Evolutionary conservation across 2,888 invertebrate species (phyloP).

Genomic region (Spicauda simplicius): DNA sequence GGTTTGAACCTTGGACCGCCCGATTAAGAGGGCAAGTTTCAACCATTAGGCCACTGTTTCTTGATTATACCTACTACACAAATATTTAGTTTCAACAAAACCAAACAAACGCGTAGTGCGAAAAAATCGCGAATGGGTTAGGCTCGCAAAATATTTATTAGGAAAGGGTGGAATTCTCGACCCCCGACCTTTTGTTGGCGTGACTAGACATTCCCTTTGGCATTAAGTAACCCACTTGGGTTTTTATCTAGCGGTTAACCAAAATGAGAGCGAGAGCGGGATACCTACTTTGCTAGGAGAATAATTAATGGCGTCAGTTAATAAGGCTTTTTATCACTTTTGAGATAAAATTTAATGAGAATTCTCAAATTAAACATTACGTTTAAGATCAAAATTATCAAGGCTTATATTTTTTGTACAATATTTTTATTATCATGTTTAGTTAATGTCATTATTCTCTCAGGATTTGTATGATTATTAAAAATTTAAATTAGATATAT

Average conservation of each 20-base stretch:
- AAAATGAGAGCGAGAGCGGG: constrained; percentile 3
- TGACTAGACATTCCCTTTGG: constrained; percentile 11
- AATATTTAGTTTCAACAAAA: not conserved
- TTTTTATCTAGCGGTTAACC: constrained; percentile 17
- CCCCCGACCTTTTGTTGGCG: constrained; percentile 5
- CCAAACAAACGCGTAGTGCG: not conserved
- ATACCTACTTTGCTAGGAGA: constrained; percentile 7
- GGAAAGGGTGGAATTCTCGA: constrained; percentile 10
- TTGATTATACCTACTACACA: no score
- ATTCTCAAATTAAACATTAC: not conserved
- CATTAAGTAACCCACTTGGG: constrained; percentile 12
- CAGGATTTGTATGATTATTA: no score
- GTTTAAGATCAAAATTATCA: no score
- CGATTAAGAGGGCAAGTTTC: no score
- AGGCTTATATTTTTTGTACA: no score
- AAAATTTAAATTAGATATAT: no score
- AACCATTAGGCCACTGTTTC: no score
- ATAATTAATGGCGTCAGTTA: not conserved
- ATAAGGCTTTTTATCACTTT: not conserved
- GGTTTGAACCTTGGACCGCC: no score
- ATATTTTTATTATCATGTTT: no score
- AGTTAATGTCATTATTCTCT: no score
- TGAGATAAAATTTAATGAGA: not conserved
- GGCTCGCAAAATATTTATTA: not conserved
- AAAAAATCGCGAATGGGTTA: not conserved